Base-by-base conservation (phyloP, 2,888 invertebrate species). In the Molorchus minor region DNA sequence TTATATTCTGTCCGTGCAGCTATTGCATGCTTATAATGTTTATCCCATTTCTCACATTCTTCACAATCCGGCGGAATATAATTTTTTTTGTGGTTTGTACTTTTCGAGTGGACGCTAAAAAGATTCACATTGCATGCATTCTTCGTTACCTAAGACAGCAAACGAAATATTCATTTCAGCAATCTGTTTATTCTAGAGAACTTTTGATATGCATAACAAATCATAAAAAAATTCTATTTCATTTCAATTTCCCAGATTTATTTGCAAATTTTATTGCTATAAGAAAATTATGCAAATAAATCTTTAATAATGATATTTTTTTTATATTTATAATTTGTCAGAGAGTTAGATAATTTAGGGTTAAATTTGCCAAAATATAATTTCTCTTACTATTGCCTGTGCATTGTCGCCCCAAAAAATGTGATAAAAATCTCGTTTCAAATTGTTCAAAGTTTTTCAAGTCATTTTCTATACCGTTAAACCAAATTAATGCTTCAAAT, bases 151-250 rank as follows among this genome's bases (percentile, higher is more conserved):
- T 10, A 67, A 51, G 30, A 64, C 49, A 4, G 54, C 61, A 40
- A 67, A 64, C 17, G 65, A 61, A 45, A 68, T 67, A 52, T 64
- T 68, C 30, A 60, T 40, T 20, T 56, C 49, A 56, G 44, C 12
- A 30, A 49, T 36, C 5, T 16, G 20, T 13, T 29, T n/a, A n/a
- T n/a, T n/a, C n/a, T n/a, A n/a, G n/a, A n/a, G n/a, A n/a, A n/a
- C n/a, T n/a, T n/a, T n/a, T n/a, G n/a, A n/a, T n/a, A n/a, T n/a
- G n/a, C n/a, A n/a, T n/a, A n/a, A n/a, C n/a, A n/a, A n/a, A n/a
- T n/a, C n/a, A n/a, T n/a, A n/a, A n/a, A n/a, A n/a, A n/a, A n/a
- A n/a, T n/a, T n/a, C n/a, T n/a, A n/a, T n/a, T n/a, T n/a, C n/a
- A n/a, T n/a, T n/a, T n/a, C n/a, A n/a, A n/a, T n/a, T n/a, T n/a